Percentiles rank a stretch among this genome's conserved stretches.
phyloP scores from a whole-genome alignment of 2,888 invertebrate species.

The Taenaris catops region DNA sequence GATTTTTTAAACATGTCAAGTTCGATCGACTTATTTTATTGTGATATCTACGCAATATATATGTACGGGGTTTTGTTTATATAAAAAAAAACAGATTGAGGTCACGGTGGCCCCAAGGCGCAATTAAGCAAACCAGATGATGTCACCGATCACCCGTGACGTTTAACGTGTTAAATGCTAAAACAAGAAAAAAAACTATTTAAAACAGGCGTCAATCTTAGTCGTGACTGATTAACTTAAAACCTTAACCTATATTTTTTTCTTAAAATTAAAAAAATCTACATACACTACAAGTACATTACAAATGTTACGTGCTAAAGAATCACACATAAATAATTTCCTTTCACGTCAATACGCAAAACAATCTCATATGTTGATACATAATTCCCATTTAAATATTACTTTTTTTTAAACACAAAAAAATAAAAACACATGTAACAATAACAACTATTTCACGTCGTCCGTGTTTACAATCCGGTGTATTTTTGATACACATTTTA shows the following conservation, averaged over 20 bases:
- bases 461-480: slow-evolving; percentile 10
- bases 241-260: slow-evolving; percentile 30
- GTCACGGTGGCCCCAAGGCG: too few relatives aligned
- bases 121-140: too few relatives aligned
- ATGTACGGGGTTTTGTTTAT: too few relatives aligned
- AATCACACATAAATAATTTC: slow-evolving; percentile 78
- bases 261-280: slow-evolving; percentile 41
- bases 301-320: slow-evolving; percentile 49
- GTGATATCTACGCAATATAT: too few relatives aligned
- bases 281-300: slow-evolving; percentile 58
- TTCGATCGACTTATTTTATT: too few relatives aligned
- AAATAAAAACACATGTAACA: slow-evolving; percentile 65
- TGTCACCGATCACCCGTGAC: too few relatives aligned
- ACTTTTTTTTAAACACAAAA: slow-evolving; percentile 45
- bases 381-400: slow-evolving; percentile 45
- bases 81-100: too few relatives aligned
- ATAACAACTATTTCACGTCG: slow-evolving; percentile 48
- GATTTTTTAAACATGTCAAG: too few relatives aligned
- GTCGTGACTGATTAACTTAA: slow-evolving; percentile 23
- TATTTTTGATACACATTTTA: slow-evolving; percentile 12
- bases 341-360: slow-evolving; percentile 55
- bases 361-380: slow-evolving; percentile 60
- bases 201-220: slow-evolving; percentile 37
- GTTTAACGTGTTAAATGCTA: too few relatives aligned
- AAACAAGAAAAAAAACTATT: slow-evolving; percentile 25